Percentiles rank a stretch among this genome's conserved stretches.
These are phyloP conservation scores for Archips xylosteana DNA, from an alignment of 2,888 invertebrate species.

Conservation along the genomic window DNA sequence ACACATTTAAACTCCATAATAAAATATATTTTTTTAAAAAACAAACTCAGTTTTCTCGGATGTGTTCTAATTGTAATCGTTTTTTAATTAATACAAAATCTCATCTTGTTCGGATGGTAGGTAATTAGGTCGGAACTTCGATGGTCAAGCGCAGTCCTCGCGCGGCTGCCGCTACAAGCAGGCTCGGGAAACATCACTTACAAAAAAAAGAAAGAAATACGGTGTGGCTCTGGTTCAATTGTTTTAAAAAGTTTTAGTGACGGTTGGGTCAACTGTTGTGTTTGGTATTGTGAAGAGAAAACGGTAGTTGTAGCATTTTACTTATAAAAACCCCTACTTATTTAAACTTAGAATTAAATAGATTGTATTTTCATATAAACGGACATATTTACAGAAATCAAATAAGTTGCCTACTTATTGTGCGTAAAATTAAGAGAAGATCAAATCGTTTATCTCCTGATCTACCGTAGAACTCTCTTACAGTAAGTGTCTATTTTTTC, in stretches of 20 bases:
- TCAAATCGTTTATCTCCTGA: too few species aligned
- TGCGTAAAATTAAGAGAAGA: too few species aligned
- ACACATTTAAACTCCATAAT: too few species aligned
- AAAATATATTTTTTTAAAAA: too few species aligned
- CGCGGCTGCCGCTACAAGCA: slow-evolving; percentile 31
- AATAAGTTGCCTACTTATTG: too few species aligned
- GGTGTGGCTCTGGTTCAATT: neutral
- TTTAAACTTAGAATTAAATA: too few species aligned
- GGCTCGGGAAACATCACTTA: slow-evolving; percentile 13
- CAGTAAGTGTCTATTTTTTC: too few species aligned
- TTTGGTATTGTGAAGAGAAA: neutral
- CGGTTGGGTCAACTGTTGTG: neutral
- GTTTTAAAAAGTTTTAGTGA: slow-evolving; percentile 6
- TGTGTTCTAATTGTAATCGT: slow-evolving; percentile 20
- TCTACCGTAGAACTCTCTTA: too few species aligned
- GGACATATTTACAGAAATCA: too few species aligned
- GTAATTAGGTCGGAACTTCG: slow-evolving; percentile 26
- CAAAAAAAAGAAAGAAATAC: slow-evolving; percentile 11
- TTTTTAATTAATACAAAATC: slow-evolving; percentile 23
- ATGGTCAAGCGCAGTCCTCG: slow-evolving; percentile 35
- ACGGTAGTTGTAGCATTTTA: neutral
- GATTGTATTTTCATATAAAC: too few species aligned
- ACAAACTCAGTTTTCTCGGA: too few species aligned
- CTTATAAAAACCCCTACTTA: too few species aligned
- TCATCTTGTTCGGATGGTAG: slow-evolving; percentile 26